A percentile compares a stretch with the other conserved stretches of the same genome.
phyloP scores from a whole-genome alignment of 2,113 vertebrate species.

The Platysteira castanea region DNA sequence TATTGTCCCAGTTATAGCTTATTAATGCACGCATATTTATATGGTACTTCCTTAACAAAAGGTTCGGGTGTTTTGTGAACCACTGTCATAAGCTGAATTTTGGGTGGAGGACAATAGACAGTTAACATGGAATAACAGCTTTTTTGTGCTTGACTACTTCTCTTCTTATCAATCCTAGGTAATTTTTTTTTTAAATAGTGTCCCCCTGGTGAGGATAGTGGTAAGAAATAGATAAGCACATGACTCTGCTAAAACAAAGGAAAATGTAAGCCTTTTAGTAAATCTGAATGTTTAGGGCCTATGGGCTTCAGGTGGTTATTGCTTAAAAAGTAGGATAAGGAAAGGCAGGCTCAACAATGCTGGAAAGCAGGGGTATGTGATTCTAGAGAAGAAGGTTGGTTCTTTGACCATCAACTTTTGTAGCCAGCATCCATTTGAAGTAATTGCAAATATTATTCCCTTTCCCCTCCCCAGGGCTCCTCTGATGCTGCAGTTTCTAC shows the following conservation, averaged over 20 bases:
- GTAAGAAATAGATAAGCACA: neutral
- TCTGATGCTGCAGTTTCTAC: neutral
- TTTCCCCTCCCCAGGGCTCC: accelerated
- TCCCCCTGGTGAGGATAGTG: neutral
- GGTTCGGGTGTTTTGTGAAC: neutral
- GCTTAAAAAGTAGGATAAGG: neutral
- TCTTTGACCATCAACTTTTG: neutral
- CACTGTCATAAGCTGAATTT: neutral
- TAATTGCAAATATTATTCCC: neutral
- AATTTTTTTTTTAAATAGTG: neutral
- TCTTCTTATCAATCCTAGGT: neutral
- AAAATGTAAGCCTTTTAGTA: neutral
- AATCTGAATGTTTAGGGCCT: neutral
- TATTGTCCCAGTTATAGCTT: neutral
- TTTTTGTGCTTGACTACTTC: neutral
- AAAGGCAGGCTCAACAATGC: neutral
- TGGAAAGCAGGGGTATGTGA: neutral
- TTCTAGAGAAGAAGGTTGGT: neutral
- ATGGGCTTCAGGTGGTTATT: neutral
- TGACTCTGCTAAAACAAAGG: neutral
- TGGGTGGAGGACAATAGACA: neutral
- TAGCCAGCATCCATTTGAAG: neutral
- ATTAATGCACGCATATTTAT: neutral
- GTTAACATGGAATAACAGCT: neutral
- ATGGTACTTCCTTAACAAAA: neutral